Evolutionary conservation across 1,140 invertebrate species (phyloP), one percentile per base, ranked within the genome.

Genomic region (Dinoponera quadriceps): DNA sequence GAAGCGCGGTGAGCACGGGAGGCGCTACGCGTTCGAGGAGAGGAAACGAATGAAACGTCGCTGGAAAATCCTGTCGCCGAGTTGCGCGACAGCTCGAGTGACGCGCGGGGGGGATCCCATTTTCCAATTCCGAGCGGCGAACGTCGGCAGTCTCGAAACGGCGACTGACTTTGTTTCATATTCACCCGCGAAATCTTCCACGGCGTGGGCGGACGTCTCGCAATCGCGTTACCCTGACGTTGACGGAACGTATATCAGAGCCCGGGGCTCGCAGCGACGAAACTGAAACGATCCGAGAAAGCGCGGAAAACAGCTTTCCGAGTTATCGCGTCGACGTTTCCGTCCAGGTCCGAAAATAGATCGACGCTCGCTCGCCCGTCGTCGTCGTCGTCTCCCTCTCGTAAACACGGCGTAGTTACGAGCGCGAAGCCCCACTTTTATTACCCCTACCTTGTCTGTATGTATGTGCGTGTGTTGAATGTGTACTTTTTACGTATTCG

Each of bases 81-180:
- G 51, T 27, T 66, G 57, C 71, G 82, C 68, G 82, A 84, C 82
- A 55, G 38, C 14, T 55, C 62, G 55, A 49, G 49, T 27, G 59
- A 27, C 27, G 48, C 14, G 48, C 13, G n/a, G 25, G 11, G 20
- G 11, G 83, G 83, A 83, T 71, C 81, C 48, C 33, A 55, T 83
- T 85, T 66, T 83, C 71, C 59, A 51, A 68, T 71, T 71, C 72
- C 49, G 80, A 59, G 16, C 55, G 29, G 18, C 71, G 57, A 82
- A 82, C 68, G 57, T 62, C 69, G 13, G 5, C 51, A 20, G 18
- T 66, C 59, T 59, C 68, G 68, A 29, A 20, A 11, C 60, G 14
- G 7, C 22, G 68, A 82, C 48, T 82, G 57, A 82, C 69, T 82
- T 63, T 82, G 78, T 82, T 82, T 82, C 59, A 74, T 60, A 81